These are phyloP conservation scores for Pipistrellus kuhlii DNA, from an alignment of 2,797 vertebrate genomes.

Conservation along the genomic window DNA sequence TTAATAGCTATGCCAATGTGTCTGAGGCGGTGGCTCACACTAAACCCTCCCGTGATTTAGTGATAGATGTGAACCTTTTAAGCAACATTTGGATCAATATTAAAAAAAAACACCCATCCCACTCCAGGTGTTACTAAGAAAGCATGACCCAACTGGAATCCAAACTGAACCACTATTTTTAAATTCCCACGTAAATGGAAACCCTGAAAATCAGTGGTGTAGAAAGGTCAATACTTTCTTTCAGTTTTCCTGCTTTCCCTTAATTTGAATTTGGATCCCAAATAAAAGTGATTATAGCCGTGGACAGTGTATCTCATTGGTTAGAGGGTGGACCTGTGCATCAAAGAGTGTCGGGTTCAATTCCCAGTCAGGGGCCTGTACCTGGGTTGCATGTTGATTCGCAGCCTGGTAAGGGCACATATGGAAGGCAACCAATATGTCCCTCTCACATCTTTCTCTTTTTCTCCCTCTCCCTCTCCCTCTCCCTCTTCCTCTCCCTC, in stretches of 20 bases:
- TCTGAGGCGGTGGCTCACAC: background rate
- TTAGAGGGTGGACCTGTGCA: too few relatives aligned
- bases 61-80: slow-evolving; percentile 40
- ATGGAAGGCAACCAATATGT: too few relatives aligned
- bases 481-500: too few relatives aligned
- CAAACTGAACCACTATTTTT: slow-evolving; percentile 22
- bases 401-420: too few relatives aligned
- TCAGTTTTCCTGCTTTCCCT: background rate
- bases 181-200: slow-evolving; percentile 45
- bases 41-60: slow-evolving; percentile 49
- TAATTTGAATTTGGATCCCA: slow-evolving; percentile 45
- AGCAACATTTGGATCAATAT: slow-evolving; percentile 50
- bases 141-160: slow-evolving; percentile 25
- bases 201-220: background rate
- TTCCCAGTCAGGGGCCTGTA: too few relatives aligned
- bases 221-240: background rate
- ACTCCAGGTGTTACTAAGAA: slow-evolving; percentile 5
- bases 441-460: too few relatives aligned
- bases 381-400: too few relatives aligned
- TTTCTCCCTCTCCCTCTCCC: too few relatives aligned
- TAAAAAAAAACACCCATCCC: slow-evolving; percentile 10
- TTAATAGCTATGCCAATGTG: slow-evolving; percentile 42
- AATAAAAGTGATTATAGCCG: slow-evolving; percentile 14
- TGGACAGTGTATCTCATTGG: background rate
- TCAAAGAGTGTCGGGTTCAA: too few relatives aligned